Percentiles rank a stretch among this genome's conserved stretches.
Evolutionary conservation across 2,797 vertebrate genomes (phyloP).

Genomic region (Mallotus villosus): DNA sequence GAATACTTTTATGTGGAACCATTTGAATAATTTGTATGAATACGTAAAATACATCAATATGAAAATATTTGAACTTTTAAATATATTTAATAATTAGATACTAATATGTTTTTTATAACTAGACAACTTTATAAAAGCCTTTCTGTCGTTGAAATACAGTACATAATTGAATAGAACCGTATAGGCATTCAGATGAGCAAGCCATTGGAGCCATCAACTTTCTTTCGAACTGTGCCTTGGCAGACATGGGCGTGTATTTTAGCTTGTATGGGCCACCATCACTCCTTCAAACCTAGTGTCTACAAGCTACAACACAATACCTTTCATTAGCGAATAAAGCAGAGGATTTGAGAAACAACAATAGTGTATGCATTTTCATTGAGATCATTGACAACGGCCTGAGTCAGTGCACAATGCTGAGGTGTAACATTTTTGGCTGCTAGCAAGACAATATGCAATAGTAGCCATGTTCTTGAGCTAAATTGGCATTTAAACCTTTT

Average conservation of each 20-base stretch:
- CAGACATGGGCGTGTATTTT: constrained; percentile 13
- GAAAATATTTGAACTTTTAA: too few relatives aligned
- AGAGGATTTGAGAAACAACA: not conserved
- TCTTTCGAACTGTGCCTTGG: not conserved
- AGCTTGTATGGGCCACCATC: too few relatives aligned
- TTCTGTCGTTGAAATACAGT: too few relatives aligned
- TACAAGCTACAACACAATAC: not conserved
- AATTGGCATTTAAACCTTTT: not conserved
- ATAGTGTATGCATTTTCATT: too few relatives aligned
- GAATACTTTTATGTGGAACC: not conserved
- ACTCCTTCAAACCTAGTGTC: not conserved
- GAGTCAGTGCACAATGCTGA: not conserved
- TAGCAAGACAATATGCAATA: not conserved
- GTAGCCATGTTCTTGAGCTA: not conserved
- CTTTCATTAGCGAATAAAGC: not conserved
- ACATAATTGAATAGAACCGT: too few relatives aligned
- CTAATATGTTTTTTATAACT: too few relatives aligned
- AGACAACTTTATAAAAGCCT: too few relatives aligned
- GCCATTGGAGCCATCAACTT: too few relatives aligned
- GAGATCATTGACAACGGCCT: too few relatives aligned
- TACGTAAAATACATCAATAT: too few relatives aligned
- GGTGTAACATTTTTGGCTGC: not conserved
- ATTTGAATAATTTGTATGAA: not conserved
- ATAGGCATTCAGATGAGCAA: too few relatives aligned
- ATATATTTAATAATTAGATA: too few relatives aligned